Conservation (phyloP, 2,797 vertebrate species). For the Melanotaenia boesemani region DNA sequence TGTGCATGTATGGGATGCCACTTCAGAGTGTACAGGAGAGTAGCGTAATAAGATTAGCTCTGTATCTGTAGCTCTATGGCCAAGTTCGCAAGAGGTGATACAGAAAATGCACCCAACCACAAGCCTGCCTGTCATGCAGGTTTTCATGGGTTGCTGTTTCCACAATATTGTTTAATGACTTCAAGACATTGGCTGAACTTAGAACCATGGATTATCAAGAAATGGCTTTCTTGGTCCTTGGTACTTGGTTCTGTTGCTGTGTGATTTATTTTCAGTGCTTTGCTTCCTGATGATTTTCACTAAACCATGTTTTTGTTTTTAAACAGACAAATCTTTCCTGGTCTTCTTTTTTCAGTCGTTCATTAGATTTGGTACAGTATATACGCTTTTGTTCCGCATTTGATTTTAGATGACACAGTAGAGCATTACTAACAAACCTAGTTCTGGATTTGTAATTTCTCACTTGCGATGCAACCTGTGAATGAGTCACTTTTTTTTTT, state of each 20-base stretch:
- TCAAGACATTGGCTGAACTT: conserved; percentile 34
- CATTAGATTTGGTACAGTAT: conserved; percentile 91
- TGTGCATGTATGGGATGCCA: not conserved
- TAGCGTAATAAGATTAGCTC: not conserved
- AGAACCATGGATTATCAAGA: conserved; percentile 7
- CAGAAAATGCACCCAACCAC: conserved; percentile 52
- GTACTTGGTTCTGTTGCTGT: conserved; percentile 26
- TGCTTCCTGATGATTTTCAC: conserved; percentile 49
- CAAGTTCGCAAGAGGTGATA: conserved; percentile 40
- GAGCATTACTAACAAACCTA: conserved; percentile 72
- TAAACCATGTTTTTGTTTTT: conserved; percentile 71
- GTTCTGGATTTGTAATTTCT: conserved; percentile 51
- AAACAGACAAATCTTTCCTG: conserved; percentile 90
- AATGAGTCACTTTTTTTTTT: conserved; percentile 42
- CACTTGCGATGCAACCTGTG: conserved; percentile 39
- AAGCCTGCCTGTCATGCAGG: conserved; percentile 34
- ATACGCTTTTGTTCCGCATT: conserved; percentile 53
- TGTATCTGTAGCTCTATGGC: not conserved
- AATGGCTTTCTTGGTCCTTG: not conserved
- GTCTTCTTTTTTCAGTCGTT: conserved; percentile 89
- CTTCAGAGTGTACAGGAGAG: not conserved
- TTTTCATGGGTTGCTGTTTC: conserved; percentile 39
- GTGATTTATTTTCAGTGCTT: conserved; percentile 15
- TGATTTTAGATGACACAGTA: conserved; percentile 57
- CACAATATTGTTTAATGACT: conserved; percentile 44